Base-by-base conservation (phyloP, 2,797 vertebrate genomes). In the Rhyacichthys aspro region DNA sequence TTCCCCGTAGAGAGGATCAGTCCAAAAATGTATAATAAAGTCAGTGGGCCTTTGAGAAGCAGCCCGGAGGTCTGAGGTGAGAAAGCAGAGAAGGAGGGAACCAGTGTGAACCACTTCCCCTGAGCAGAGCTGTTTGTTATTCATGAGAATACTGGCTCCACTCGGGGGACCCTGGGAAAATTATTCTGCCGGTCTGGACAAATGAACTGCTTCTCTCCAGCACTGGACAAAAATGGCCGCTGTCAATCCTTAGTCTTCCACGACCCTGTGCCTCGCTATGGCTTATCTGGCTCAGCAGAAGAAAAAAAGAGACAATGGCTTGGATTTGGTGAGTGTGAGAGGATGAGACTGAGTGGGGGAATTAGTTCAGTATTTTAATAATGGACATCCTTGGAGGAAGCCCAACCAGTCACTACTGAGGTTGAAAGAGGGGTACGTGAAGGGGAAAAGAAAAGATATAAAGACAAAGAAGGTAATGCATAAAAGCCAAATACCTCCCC, bases 351-450 rank as follows among this genome's bases (percentile, higher is more conserved):
- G 41, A 79, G 75, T 43, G 55, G 59, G 36, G 52, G 70, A 80
- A 84, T 80, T 78, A 79, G 78, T 76, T 79, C 54, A 74, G 75
- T 67, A 59, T 84, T 86, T 74, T 8, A 45, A 83, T 78, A 78
- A 88, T 83, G 69, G 76, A 74, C 66, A 82, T 76, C 66, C 57
- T 70, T 81, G 83, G 79, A 86, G 73, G 67, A 67, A 72, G 70
- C 46, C 79, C 84, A 86, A 71, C 33, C 9, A 11, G 72, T 83
- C 68, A 9, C 74, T 84, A 67, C 72, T 81, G 63, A 44, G 67
- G 46, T 38, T 15, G 39, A 15, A 37, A 54, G 54, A 15, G 8
- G 34, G 48, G 18, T 23, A 53, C 68, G 70, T 43, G 45, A 59
- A 66, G 66, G 43, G 47, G 55, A 56, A 50, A 41, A 47, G 55